Conservation (phyloP, 2,797 vertebrate genomes). For the Mus minutoides region DNA sequence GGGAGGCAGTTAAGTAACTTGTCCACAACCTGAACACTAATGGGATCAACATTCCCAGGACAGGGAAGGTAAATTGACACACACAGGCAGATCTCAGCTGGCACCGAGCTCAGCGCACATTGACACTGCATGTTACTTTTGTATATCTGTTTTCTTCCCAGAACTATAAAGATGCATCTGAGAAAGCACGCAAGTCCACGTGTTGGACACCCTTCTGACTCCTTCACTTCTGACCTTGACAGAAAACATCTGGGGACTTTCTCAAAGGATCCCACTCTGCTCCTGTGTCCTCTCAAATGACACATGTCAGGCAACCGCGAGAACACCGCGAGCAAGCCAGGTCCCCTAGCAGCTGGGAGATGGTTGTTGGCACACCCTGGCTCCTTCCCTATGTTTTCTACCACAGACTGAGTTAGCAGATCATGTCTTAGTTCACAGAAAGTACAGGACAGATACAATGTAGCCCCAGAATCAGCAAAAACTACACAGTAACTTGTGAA, state of each 20-base stretch:
- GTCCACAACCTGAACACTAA: neutral
- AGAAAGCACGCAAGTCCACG: neutral
- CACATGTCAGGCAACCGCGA: neutral
- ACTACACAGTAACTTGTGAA: neutral
- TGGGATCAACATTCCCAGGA: neutral
- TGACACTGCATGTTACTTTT: neutral
- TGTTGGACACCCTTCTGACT: neutral
- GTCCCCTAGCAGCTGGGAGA: neutral
- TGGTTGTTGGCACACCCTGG: neutral
- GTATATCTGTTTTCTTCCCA: neutral
- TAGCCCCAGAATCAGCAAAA: constrained; percentile 13
- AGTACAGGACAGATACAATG: neutral
- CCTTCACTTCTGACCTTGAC: neutral
- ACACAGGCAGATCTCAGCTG: neutral
- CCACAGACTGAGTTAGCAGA: neutral
- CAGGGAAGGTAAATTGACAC: neutral
- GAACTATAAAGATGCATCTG: neutral
- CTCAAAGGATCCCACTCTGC: neutral
- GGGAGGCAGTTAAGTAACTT: constrained; percentile 9
- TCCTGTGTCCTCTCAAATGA: neutral
- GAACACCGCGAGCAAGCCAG: neutral
- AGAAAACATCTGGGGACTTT: neutral
- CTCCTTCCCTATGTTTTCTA: neutral
- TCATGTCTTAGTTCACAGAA: neutral
- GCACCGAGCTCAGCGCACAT: neutral